A percentile compares a stretch with the other conserved stretches of the same genome.
Evolutionary conservation across 2,113 vertebrate genomes (phyloP).

Genomic region (Syrrhaptes paradoxus): DNA sequence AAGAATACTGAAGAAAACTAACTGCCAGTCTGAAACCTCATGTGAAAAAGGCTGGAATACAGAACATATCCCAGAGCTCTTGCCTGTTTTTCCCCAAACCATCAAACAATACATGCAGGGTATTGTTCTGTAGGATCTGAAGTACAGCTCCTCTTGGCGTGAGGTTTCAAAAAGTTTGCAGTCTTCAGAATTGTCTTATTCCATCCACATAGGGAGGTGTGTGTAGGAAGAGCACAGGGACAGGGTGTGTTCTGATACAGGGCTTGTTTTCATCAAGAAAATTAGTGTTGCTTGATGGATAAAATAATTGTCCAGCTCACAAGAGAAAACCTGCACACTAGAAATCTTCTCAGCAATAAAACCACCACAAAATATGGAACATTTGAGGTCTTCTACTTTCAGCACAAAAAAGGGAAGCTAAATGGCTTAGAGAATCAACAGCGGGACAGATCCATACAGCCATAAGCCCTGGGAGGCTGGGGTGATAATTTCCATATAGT

Average conservation of each 20-base stretch:
- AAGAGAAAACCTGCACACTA: not conserved
- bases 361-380: not conserved
- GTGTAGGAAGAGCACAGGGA: not conserved
- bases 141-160: not conserved
- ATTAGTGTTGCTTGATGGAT: not conserved
- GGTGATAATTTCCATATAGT: not conserved
- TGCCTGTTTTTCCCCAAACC: not conserved
- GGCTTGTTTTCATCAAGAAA: not conserved
- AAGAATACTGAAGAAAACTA: not conserved
- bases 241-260: not conserved
- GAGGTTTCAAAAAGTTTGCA: not conserved
- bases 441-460: not conserved
- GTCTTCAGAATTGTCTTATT: not conserved
- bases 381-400: not conserved
- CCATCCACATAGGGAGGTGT: not conserved
- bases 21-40: not conserved
- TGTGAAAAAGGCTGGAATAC: not conserved
- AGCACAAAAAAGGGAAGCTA: not conserved
- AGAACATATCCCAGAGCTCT: not conserved
- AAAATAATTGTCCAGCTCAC: not conserved
- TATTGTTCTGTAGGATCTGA: not conserved
- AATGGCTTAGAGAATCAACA: not conserved
- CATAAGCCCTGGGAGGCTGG: not conserved
- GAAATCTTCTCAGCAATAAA: not conserved
- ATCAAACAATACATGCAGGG: not conserved